These are phyloP conservation scores for Talpa occidentalis DNA, from an alignment of 2,113 vertebrate species.

Conservation along the genomic window DNA sequence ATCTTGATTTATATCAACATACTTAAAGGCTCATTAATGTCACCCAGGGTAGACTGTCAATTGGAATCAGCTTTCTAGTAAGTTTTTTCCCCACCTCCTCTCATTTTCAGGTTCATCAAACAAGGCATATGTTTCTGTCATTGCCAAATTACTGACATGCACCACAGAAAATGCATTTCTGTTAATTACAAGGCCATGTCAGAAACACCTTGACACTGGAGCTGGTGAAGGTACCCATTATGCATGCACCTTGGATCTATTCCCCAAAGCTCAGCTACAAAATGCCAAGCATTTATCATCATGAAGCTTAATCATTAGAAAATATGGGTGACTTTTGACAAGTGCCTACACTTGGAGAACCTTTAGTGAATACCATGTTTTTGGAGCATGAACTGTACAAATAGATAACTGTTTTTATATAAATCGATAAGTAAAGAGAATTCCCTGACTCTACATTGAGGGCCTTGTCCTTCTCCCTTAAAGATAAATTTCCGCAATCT, in stretches of 20 bases:
- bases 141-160: conserved; percentile 35
- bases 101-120: conserved; percentile 78
- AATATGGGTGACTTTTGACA: conserved; percentile 25
- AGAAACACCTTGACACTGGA: conserved; percentile 30
- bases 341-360: conserved; percentile 25
- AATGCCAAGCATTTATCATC: conserved; percentile 48
- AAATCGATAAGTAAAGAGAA: conserved; percentile 16
- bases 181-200: conserved; percentile 72
- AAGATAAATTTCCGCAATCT: neutral
- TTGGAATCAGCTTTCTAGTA: conserved; percentile 69
- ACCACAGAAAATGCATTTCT: conserved; percentile 34
- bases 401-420: neutral
- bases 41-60: conserved; percentile 78
- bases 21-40: conserved; percentile 73
- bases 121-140: conserved; percentile 66
- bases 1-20: conserved; percentile 78
- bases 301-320: conserved; percentile 69
- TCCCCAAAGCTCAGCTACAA: conserved; percentile 48
- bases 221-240: neutral
- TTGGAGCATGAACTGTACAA: neutral
- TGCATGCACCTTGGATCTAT: neutral
- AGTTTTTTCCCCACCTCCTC: conserved; percentile 70
- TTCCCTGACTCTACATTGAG: neutral
- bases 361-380: conserved; percentile 5
- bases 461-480: neutral